Conservation (phyloP, 2,888 invertebrate species). For the Parnassius apollo region DNA sequence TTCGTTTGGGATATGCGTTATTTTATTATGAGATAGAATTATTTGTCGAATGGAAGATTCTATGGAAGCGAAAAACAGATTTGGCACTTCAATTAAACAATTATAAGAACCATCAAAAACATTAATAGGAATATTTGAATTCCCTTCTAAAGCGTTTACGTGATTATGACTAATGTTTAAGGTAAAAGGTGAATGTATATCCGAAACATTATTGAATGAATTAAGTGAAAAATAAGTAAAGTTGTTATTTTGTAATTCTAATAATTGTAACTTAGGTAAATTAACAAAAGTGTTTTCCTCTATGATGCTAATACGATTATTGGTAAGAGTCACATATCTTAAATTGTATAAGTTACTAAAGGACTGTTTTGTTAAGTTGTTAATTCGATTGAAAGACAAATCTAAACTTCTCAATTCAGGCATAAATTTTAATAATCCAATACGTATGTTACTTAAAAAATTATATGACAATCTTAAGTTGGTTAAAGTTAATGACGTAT, state of each 20-base stretch:
- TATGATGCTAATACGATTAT: constrained; percentile 89
- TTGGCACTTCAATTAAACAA: constrained; percentile 83
- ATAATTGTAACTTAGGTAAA: constrained; percentile 86
- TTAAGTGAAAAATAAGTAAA: constrained; percentile 85
- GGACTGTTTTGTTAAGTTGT: constrained; percentile 84
- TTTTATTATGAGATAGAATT: constrained; percentile 87
- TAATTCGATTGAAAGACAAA: constrained; percentile 89
- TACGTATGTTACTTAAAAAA: constrained; percentile 84
- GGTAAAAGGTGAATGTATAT: constrained; percentile 83
- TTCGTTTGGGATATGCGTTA: constrained; percentile 85
- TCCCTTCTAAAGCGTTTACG: constrained; percentile 73
- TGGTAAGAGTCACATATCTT: constrained; percentile 90
- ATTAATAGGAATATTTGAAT: constrained; percentile 82
- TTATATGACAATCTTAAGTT: constrained; percentile 92
- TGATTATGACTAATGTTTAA: constrained; percentile 89
- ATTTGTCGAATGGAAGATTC: constrained; percentile 84
- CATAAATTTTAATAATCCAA: constrained; percentile 86
- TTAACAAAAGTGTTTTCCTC: constrained; percentile 87
- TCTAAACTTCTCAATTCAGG: constrained; percentile 88
- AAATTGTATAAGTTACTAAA: constrained; percentile 90
- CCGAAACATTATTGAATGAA: constrained; percentile 85
- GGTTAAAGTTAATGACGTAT: constrained; percentile 85
- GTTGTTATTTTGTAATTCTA: constrained; percentile 91
- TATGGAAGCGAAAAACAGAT: constrained; percentile 83
- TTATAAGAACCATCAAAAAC: constrained; percentile 87